Conservation (phyloP, 2,888 invertebrate species). For the Hirtodrosophila confusa region DNA sequence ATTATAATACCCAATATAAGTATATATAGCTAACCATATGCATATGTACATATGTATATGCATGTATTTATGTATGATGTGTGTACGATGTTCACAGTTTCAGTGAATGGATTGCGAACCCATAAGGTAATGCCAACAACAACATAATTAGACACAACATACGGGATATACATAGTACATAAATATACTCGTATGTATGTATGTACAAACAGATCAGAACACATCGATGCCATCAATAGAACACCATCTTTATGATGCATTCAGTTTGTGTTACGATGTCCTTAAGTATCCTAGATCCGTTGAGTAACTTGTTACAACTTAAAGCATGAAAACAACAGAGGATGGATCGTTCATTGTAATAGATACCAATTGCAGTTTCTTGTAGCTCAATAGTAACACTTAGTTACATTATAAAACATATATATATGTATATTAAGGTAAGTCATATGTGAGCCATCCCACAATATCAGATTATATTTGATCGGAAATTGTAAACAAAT, state of each 20-base stretch:
- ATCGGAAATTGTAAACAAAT: no score
- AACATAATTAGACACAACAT: conserved; percentile 3
- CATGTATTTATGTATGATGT: conserved; percentile 19
- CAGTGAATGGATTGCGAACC: neutral
- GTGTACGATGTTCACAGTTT: neutral
- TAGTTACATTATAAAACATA: no score
- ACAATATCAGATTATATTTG: no score
- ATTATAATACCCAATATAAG: no score
- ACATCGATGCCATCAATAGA: conserved; percentile 2
- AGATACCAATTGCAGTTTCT: neutral
- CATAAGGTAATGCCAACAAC: conserved; percentile 1
- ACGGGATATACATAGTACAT: neutral
- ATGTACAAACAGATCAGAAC: neutral
- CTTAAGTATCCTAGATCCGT: conserved; percentile 5
- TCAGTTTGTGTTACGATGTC: no score
- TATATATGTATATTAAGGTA: conserved; percentile 12
- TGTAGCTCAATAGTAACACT: conserved; percentile 31
- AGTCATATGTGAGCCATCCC: conserved; percentile 31
- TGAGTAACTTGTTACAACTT: conserved; percentile 15
- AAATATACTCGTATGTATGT: neutral
- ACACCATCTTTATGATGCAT: no score
- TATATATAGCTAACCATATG: neutral
- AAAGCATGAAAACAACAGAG: conserved; percentile 17
- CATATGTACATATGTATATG: conserved; percentile 7
- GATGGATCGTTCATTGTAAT: no score